Conservation (phyloP, 2,113 vertebrate species). For the Plecotus auritus region DNA sequence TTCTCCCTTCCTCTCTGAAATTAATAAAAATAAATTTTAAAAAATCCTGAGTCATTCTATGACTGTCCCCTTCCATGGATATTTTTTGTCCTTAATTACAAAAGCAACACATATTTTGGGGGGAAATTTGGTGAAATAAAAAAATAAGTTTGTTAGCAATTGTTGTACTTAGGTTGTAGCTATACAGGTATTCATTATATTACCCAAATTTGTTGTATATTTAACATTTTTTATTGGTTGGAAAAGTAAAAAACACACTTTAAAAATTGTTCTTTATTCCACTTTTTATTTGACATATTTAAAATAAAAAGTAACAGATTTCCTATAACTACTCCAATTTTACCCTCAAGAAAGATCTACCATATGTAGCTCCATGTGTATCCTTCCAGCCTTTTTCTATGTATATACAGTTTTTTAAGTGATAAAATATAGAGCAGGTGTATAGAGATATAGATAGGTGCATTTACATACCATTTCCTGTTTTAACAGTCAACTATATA, state of each 20-base stretch:
- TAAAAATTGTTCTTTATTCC: not conserved
- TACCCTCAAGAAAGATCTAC: not conserved
- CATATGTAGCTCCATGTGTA: not conserved
- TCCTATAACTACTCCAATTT: not conserved
- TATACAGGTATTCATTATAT: not conserved
- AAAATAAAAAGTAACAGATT: not conserved
- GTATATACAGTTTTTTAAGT: not conserved
- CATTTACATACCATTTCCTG: not conserved
- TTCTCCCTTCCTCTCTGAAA: too few species aligned
- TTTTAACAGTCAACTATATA: not conserved
- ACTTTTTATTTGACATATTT: not conserved
- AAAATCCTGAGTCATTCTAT: not conserved
- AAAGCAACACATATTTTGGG: not conserved
- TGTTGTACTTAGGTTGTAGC: not conserved
- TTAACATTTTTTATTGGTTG: not conserved
- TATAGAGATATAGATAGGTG: not conserved
- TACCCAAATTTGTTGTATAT: not conserved
- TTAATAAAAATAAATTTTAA: not conserved
- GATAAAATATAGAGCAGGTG: not conserved
- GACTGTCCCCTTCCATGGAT: fast-evolving
- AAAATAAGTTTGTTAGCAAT: not conserved
- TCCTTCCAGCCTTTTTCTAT: not conserved
- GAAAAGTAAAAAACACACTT: not conserved
- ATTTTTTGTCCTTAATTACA: not conserved
- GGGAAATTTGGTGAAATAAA: not conserved